phyloP scores from a whole-genome alignment of 2,113 vertebrate genomes.

The Brachyhypopomus occidentalis region DNA sequence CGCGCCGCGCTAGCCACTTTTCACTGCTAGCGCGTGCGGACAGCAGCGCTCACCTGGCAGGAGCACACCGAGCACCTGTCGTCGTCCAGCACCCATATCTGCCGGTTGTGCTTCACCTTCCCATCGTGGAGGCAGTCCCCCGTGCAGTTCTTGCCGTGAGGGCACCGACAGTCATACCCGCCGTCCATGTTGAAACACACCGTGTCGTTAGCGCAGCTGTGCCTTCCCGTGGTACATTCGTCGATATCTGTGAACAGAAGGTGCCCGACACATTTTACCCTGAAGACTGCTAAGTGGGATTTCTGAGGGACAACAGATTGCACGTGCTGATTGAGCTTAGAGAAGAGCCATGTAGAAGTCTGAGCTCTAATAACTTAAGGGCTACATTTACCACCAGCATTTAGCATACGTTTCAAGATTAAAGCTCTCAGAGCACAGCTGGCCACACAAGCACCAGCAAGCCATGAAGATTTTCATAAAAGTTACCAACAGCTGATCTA shows the following conservation, averaged over 20 bases:
- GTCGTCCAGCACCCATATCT: conserved; percentile 97
- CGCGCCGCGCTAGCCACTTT: too few species aligned
- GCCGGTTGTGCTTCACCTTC: conserved; percentile 93
- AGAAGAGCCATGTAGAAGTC: not conserved
- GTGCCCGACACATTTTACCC: not conserved
- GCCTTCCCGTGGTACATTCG: conserved; percentile 91
- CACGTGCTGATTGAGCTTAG: too few species aligned
- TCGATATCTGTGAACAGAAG: conserved; percentile 84
- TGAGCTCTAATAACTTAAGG: not conserved
- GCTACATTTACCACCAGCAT: not conserved
- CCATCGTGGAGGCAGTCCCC: conserved; percentile 93
- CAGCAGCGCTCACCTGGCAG: conserved; percentile 80
- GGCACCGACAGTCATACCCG: conserved; percentile 97
- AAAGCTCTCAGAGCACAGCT: too few species aligned
- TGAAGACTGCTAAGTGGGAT: not conserved
- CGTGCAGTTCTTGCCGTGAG: conserved; percentile 95
- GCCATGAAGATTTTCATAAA: too few species aligned
- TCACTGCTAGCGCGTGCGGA: too few species aligned
- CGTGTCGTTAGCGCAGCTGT: conserved; percentile 96
- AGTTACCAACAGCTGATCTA: too few species aligned
- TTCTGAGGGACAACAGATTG: not conserved
- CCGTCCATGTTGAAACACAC: conserved; percentile 98
- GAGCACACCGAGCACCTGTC: conserved; percentile 97
- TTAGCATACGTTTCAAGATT: too few species aligned
- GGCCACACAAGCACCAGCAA: too few species aligned